A percentile compares a stretch with the other conserved stretches of the same genome.
Evolutionary conservation across 1,140 invertebrate species (phyloP).

Genomic region (Hylaeus volcanicus): DNA sequence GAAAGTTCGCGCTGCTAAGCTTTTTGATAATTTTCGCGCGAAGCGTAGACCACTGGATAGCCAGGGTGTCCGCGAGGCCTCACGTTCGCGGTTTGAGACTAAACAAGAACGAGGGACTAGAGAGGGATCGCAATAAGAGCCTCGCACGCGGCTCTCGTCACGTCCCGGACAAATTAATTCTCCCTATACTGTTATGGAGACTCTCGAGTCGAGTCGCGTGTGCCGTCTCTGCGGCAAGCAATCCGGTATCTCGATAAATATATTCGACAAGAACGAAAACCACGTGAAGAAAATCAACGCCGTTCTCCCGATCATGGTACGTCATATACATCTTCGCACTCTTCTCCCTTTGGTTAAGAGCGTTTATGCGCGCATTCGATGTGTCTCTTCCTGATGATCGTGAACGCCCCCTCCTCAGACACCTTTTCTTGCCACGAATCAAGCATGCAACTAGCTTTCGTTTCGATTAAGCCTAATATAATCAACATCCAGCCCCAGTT

Average conservation of each 20-base stretch:
- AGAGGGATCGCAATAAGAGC: background rate
- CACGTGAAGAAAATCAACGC: slow-evolving; percentile 75
- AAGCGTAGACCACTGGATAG: slow-evolving; percentile 4
- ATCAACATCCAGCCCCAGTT: too few species aligned
- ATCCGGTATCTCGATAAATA: slow-evolving; percentile 72
- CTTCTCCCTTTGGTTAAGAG: background rate
- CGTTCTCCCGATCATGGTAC: slow-evolving; percentile 75
- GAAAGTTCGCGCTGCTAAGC: slow-evolving; percentile 32
- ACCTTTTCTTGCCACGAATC: slow-evolving; percentile 13
- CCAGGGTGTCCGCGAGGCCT: slow-evolving; percentile 4
- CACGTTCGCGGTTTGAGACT: background rate
- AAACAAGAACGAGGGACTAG: background rate
- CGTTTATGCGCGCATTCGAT: background rate
- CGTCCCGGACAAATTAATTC: slow-evolving; percentile 8
- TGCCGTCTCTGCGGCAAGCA: slow-evolving; percentile 76
- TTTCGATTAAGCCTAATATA: background rate
- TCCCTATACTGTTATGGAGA: slow-evolving; percentile 70
- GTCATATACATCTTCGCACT: slow-evolving; percentile 55
- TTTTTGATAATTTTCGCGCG: slow-evolving; percentile 48
- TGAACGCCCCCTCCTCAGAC: slow-evolving; percentile 34
- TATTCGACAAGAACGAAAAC: slow-evolving; percentile 73
- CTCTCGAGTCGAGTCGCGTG: slow-evolving; percentile 73
- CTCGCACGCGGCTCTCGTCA: background rate
- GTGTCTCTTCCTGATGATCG: background rate
- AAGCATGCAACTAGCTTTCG: background rate